Evolutionary conservation across 2,888 invertebrate species (phyloP), one percentile per base, ranked within the genome.

Genomic region (Fissipunctia ypsillon): DNA sequence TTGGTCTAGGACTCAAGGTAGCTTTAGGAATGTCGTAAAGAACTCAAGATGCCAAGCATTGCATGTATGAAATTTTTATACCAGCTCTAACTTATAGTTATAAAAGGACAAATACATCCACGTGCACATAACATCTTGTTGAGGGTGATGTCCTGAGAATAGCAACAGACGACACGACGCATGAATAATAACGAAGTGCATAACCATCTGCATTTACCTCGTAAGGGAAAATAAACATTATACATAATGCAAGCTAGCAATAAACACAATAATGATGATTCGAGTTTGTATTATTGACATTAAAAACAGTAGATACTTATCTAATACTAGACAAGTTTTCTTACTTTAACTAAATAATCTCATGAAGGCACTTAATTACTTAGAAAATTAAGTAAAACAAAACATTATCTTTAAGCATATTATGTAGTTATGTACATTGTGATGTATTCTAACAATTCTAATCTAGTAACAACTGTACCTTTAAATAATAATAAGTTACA

Each of bases 251-350:
- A 76, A 48, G 63, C 64, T 38, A 76, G 54, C 60, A 76, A 84
- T 73, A 81, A 84, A 74, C 50, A 69, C 69, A 72, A 63, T 54
- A 31, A 70, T 57, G 38, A 73, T 75, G 78, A 76, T 84, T 84
- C 59, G 73, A 84, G 70, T 82, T 81, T 82, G 84, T 82, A 82
- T 76, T 81, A 71, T 83, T 87, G 88, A 90, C 90, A 90, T 90
- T 88, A 87, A 86, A 89, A 89, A 89, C 86, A 78, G 76, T 64
- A n/a, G n/a, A n/a, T n/a, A 56, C 81, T 80, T 84, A 81, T 76
- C 69, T 83, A 76, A 70, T 79, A 78, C 60, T 45, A 82, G 45
- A 83, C 80, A 86, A 86, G 85, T 79, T 86, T 80, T 76, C 83
- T 86, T 83, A 76, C 54, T 59, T 71, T 80, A 84, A 48, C 64